phyloP scores from a whole-genome alignment of 23 tunicate species.

The Aplidium turbinatum region DNA sequence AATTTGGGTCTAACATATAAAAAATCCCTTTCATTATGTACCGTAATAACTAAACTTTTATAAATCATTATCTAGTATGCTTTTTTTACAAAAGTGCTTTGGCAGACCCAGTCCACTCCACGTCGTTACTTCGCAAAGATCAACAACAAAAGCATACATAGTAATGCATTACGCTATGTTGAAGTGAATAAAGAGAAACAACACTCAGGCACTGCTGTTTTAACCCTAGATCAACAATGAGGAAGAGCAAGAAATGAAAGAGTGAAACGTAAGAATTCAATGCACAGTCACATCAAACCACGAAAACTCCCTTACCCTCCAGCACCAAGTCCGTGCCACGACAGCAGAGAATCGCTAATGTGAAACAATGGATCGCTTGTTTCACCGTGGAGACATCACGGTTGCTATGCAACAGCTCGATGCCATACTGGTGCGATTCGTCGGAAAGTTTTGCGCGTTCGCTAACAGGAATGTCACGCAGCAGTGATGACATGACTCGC shows the following conservation, averaged over 20 bases:
- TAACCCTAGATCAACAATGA: too few species aligned
- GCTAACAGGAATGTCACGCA: constrained; percentile 67
- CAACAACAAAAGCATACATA: too few species aligned
- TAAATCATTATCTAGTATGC: too few species aligned
- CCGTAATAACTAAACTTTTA: too few species aligned
- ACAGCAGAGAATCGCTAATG: constrained; percentile 71
- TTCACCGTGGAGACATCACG: constrained; percentile 48
- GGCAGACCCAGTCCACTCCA: too few species aligned
- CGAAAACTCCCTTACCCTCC: constrained; percentile 58
- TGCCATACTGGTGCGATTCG: constrained; percentile 61
- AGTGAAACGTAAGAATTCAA: too few species aligned
- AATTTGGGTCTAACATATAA: too few species aligned
- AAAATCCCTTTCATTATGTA: too few species aligned
- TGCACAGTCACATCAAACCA: too few species aligned
- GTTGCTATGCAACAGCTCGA: constrained; percentile 33
- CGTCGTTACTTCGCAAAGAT: not conserved
- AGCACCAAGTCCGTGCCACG: constrained; percentile 62
- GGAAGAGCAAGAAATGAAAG: not conserved
- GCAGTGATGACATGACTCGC: constrained; percentile 42
- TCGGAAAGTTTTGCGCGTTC: constrained; percentile 62
- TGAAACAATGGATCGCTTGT: constrained; percentile 49
- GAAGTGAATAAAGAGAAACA: not conserved
- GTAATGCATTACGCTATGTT: too few species aligned
- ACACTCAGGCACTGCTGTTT: not conserved
- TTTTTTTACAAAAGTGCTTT: too few species aligned